phyloP scores from a whole-genome alignment of 2,888 invertebrate species.

The Acrocyrtus sp. region DNA sequence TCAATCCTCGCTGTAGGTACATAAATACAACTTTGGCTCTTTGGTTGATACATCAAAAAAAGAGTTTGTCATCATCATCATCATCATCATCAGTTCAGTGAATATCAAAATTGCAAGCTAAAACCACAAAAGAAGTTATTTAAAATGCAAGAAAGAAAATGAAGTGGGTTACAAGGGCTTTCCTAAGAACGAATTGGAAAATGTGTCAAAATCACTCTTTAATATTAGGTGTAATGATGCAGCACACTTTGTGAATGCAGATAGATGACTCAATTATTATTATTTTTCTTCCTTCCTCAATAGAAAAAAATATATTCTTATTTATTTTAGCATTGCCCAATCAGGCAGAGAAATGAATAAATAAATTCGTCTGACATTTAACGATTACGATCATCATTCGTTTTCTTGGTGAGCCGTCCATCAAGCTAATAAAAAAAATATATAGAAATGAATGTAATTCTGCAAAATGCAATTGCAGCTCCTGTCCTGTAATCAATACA shows the following conservation, averaged over 20 bases:
- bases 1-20: neutral
- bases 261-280: conserved; percentile 10
- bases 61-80: conserved; percentile 2
- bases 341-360: too few relatives aligned
- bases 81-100: neutral
- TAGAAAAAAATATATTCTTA: neutral
- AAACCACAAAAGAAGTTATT: conserved; percentile 10
- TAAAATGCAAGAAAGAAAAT: neutral
- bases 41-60: neutral
- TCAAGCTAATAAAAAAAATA: neutral
- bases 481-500: too few relatives aligned
- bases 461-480: too few relatives aligned
- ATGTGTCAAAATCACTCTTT: conserved; percentile 18
- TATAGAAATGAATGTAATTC: too few relatives aligned
- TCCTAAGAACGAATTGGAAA: neutral
- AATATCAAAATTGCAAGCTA: neutral
- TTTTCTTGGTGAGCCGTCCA: neutral
- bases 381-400: neutral
- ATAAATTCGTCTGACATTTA: too few relatives aligned
- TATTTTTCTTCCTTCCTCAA: conserved; percentile 5
- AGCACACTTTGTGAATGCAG: neutral
- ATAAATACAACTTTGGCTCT: neutral
- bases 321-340: too few relatives aligned
- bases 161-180: conserved; percentile 14
- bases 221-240: conserved; percentile 29